These are phyloP conservation scores for Acromyrmex charruanus DNA, from an alignment of 1,140 invertebrate species.

Conservation along the genomic window DNA sequence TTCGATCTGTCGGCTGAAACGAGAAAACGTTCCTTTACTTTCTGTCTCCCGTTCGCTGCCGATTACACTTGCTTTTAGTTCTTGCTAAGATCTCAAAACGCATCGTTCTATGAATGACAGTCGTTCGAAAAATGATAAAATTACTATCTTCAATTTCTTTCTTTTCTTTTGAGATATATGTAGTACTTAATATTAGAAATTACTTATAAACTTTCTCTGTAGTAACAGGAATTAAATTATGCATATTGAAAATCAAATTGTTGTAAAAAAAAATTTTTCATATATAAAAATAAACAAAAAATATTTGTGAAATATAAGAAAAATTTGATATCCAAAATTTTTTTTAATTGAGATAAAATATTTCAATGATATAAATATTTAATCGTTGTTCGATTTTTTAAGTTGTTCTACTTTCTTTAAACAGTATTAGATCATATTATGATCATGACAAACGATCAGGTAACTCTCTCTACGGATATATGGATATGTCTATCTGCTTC, in stretches of 20 bases:
- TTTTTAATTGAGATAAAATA: not conserved
- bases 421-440: not conserved
- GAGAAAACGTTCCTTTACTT: constrained; percentile 69
- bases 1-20: constrained; percentile 76
- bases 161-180: not conserved
- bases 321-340: not conserved
- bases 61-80: constrained; percentile 16
- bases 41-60: constrained; percentile 46
- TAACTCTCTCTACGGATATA: not conserved
- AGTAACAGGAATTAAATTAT: not conserved
- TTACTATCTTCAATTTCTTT: not conserved
- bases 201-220: not conserved
- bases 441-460: not conserved
- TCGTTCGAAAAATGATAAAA: not conserved
- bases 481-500: not conserved
- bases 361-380: not conserved
- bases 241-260: not conserved
- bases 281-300: not conserved
- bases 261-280: not conserved
- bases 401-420: not conserved
- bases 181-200: not conserved
- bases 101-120: not conserved
- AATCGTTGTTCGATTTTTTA: not conserved
- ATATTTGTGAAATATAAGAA: not conserved
- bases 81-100: constrained; percentile 30